A percentile compares a stretch with the other conserved stretches of the same genome.
These are phyloP conservation scores for Dascillus cervinus DNA, from an alignment of 2,888 invertebrate genomes.

Conservation along the genomic window DNA sequence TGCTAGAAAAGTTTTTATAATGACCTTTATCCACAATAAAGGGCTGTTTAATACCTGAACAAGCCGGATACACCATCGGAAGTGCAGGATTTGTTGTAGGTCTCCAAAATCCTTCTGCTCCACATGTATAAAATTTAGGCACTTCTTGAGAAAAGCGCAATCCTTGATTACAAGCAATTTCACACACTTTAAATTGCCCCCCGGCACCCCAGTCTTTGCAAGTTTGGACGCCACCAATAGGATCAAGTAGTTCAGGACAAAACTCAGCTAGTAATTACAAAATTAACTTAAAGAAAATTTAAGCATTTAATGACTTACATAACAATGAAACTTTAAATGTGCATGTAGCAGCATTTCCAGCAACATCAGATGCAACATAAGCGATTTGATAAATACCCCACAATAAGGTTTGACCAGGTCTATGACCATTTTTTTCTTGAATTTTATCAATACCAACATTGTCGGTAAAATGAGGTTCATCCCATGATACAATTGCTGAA, in stretches of 20 bases:
- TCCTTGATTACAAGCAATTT: conserved; percentile 80
- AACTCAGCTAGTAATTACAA: conserved; percentile 66
- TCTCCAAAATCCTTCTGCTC: conserved; percentile 97
- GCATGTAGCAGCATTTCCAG: conserved; percentile 86
- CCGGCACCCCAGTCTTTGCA: conserved; percentile 96
- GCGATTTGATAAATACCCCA: conserved; percentile 92
- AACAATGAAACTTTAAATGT: conserved; percentile 85
- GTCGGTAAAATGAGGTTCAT: conserved; percentile 84
- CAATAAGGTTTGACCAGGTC: conserved; percentile 77
- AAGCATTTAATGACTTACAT: conserved; percentile 49
- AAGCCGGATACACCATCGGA: conserved; percentile 84
- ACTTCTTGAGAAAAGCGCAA: conserved; percentile 85
- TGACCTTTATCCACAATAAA: not conserved
- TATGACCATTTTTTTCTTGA: conserved; percentile 77
- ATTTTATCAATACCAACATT: conserved; percentile 75
- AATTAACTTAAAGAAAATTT: conserved; percentile 1
- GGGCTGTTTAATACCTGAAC: conserved; percentile 68
- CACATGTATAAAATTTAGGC: conserved; percentile 96
- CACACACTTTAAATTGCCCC: conserved; percentile 92
- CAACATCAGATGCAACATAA: conserved; percentile 88
- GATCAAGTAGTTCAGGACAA: conserved; percentile 82
- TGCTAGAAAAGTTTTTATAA: conserved; percentile 48
- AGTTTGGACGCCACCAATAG: conserved; percentile 82
- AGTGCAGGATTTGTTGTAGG: conserved; percentile 74
- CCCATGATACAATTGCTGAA: conserved; percentile 85